These are phyloP conservation scores for Drosophila siamana DNA, from an alignment of 2,888 invertebrate species.

Conservation along the genomic window DNA sequence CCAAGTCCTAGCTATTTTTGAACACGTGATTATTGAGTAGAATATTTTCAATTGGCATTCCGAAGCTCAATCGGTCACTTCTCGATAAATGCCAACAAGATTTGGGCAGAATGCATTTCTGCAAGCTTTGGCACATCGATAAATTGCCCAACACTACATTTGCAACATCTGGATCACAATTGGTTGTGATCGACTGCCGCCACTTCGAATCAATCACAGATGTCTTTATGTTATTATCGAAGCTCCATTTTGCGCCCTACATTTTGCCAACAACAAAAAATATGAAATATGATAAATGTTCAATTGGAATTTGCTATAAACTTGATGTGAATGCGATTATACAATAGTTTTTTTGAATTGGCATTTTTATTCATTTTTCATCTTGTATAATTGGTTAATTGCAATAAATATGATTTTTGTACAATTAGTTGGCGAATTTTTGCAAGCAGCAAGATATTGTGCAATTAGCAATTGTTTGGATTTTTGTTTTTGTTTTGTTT, in stretches of 20 bases:
- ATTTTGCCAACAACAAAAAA: too few species aligned
- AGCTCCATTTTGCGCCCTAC: neutral
- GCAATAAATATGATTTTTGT: conserved; percentile 67
- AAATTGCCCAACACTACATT: neutral
- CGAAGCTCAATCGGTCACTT: neutral
- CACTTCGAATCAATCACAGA: neutral
- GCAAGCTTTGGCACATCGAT: neutral
- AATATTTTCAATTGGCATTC: too few species aligned
- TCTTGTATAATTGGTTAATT: conserved; percentile 62
- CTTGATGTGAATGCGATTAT: too few species aligned
- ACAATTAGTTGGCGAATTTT: conserved; percentile 72
- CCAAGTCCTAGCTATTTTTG: too few species aligned
- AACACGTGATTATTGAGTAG: too few species aligned
- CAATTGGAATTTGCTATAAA: neutral
- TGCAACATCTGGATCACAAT: neutral
- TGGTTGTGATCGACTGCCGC: neutral
- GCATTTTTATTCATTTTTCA: conserved; percentile 56
- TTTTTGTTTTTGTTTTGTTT: conserved; percentile 46
- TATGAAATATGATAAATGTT: too few species aligned
- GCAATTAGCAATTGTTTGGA: conserved; percentile 56
- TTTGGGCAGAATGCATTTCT: neutral
- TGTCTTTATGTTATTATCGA: neutral
- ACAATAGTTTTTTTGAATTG: conserved; percentile 41
- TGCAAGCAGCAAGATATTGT: conserved; percentile 62
- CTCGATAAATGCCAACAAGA: neutral